phyloP scores from a whole-genome alignment of 2,113 vertebrate species.

The Rhinolophus ferrumequinum region DNA sequence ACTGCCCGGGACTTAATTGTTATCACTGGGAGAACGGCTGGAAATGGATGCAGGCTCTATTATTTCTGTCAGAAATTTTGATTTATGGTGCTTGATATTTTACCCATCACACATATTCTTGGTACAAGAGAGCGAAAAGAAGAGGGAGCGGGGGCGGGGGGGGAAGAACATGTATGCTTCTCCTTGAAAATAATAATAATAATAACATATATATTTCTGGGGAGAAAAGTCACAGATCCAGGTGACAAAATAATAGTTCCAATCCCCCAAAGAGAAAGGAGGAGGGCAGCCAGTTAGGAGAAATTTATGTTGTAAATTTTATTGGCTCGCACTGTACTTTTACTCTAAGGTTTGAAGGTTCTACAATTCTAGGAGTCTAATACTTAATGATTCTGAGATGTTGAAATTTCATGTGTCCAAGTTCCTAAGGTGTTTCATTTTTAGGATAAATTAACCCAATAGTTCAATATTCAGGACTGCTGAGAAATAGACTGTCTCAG shows the following conservation, averaged over 20 bases:
- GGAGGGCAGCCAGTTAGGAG: neutral
- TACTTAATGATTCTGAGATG: neutral
- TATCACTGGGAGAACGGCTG: constrained; percentile 71
- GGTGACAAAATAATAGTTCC: neutral
- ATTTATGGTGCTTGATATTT: constrained; percentile 75
- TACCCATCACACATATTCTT: neutral
- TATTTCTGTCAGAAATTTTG: constrained; percentile 74
- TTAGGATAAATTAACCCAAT: neutral
- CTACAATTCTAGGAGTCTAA: neutral
- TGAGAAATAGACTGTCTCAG: neutral
- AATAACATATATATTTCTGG: neutral
- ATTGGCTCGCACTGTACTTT: neutral
- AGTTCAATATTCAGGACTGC: neutral
- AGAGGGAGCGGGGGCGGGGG: neutral
- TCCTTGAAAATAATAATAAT: constrained; percentile 45
- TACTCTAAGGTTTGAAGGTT: neutral
- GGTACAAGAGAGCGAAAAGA: neutral
- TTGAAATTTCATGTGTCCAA: neutral
- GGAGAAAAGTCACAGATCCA: neutral
- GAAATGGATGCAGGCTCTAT: constrained; percentile 71
- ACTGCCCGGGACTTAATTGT: constrained; percentile 84
- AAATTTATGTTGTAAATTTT: neutral
- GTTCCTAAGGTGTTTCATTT: neutral
- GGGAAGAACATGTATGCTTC: neutral
- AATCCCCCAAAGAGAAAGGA: neutral